Percentiles rank a stretch among this genome's conserved stretches.
phyloP scores from a whole-genome alignment of 1,140 invertebrate species.

The Carcinoscorpius rotundicauda region DNA sequence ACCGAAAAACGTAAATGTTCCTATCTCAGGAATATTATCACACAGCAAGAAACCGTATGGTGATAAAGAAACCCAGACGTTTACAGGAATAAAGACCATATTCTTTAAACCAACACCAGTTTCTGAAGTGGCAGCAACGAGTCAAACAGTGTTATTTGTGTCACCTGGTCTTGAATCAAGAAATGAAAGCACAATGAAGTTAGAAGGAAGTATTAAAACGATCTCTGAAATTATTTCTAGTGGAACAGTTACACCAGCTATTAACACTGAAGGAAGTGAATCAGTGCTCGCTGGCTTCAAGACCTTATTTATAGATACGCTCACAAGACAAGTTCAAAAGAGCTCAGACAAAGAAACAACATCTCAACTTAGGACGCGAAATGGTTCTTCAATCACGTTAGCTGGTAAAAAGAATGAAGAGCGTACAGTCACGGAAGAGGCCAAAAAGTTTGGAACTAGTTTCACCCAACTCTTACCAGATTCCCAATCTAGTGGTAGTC shows the following conservation, averaged over 20 bases:
- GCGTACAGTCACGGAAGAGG: background rate
- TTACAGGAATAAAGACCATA: conserved; percentile 17
- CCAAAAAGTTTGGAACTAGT: background rate
- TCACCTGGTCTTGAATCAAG: too few species aligned
- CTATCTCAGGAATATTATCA: conserved; percentile 19
- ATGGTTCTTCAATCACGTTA: conserved; percentile 10
- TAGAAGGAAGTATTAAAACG: too few species aligned
- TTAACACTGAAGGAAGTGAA: too few species aligned
- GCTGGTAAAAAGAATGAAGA: background rate
- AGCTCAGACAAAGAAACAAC: conserved; percentile 5
- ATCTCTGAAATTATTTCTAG: too few species aligned
- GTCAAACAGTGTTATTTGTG: too few species aligned
- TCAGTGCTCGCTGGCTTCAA: background rate
- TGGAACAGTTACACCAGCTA: too few species aligned
- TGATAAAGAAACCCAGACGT: conserved; percentile 3
- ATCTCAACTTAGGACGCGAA: conserved; percentile 18
- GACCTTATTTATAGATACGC: too few species aligned
- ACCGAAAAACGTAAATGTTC: conserved; percentile 20
- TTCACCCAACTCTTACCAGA: background rate
- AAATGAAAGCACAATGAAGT: too few species aligned
- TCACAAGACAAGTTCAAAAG: background rate
- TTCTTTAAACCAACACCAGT: conserved; percentile 7
- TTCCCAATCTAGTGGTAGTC: conserved; percentile 8
- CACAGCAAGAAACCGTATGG: background rate
- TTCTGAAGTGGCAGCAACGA: background rate